Evolutionary conservation across 2,113 vertebrate genomes (phyloP), one percentile per base, ranked within the genome.

Genomic region (Peromyscus californicus): DNA sequence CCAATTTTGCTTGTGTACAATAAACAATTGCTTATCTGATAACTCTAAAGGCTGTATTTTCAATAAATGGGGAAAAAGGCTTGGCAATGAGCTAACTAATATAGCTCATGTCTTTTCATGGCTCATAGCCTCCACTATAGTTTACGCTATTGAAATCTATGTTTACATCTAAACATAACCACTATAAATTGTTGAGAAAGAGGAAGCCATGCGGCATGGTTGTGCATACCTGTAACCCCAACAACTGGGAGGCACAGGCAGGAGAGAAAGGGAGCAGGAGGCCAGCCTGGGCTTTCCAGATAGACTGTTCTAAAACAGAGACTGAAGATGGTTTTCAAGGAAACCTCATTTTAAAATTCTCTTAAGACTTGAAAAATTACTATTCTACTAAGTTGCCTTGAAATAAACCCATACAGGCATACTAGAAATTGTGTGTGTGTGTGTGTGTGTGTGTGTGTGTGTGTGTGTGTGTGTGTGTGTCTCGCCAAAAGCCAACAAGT

Each of bases 261-360:
- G 31, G 67, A 89, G 51, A n/a, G 36, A 42, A 48, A 3, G 22
- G 21, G 21, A 70, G 11, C 2, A 24, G 31, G 65, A 33, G 9
- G 17, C 67, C n/a, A 75, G 4, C 54, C 51, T 42, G 51, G 22
- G 11, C 65, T 88, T 70, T 51, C 45, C 45, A n/a, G 21, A 16
- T 29, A 86, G 39, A 31, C 87, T 42, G 45, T 70, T 48, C 11
- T 39, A 54, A 54, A 89, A 74, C 1, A 69, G 45, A 67, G 4
- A 69, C 6, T 72, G 15, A 79, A 94, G 92, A 78, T 54, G 86
- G 33, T 90, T 82, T 19, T 29, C 39, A n/a, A 51, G 13, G n/a
- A 85, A 95, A 96, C 15, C 36, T 36, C 70, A 76, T 86, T 93
- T 94, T 2, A 45, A 65, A 94, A 80, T 76, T 89, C 87, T 91